phyloP scores from a whole-genome alignment of 2,113 vertebrate species.

The Clarias gariepinus region DNA sequence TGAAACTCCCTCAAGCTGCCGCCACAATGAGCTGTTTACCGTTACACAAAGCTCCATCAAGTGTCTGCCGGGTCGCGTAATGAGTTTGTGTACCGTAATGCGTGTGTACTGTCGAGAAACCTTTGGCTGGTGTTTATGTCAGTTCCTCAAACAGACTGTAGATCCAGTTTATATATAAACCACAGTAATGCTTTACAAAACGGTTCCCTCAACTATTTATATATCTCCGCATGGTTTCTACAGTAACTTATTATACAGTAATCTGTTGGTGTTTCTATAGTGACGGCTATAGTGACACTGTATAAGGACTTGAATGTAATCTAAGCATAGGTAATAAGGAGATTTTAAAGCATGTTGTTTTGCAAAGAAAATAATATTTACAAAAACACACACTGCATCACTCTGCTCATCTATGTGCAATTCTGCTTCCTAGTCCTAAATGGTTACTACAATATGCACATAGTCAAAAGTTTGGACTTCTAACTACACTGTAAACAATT shows the following conservation, averaged over 20 bases:
- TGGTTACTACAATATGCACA: not conserved
- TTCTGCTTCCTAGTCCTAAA: not conserved
- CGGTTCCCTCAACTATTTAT: no score
- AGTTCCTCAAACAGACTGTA: not conserved
- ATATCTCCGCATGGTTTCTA: no score
- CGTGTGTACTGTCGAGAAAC: not conserved
- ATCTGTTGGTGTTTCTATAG: no score
- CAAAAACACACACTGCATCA: not conserved
- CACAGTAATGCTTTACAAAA: no score
- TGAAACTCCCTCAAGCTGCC: constrained; percentile 21
- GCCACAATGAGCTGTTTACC: constrained; percentile 11
- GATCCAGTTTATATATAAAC: not conserved
- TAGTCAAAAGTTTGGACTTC: no score
- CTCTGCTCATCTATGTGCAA: not conserved
- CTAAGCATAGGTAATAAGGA: no score
- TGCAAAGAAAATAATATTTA: no score
- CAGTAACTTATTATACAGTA: no score
- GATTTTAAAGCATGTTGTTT: no score
- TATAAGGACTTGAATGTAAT: no score
- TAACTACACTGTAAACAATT: no score
- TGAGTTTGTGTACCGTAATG: constrained; percentile 1
- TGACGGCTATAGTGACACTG: no score
- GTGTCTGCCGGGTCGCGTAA: not conserved
- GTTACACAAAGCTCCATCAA: constrained; percentile 3
- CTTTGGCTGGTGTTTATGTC: not conserved